These are phyloP conservation scores for Chrysolophus pictus DNA, from an alignment of 2,797 vertebrate genomes.

Conservation along the genomic window DNA sequence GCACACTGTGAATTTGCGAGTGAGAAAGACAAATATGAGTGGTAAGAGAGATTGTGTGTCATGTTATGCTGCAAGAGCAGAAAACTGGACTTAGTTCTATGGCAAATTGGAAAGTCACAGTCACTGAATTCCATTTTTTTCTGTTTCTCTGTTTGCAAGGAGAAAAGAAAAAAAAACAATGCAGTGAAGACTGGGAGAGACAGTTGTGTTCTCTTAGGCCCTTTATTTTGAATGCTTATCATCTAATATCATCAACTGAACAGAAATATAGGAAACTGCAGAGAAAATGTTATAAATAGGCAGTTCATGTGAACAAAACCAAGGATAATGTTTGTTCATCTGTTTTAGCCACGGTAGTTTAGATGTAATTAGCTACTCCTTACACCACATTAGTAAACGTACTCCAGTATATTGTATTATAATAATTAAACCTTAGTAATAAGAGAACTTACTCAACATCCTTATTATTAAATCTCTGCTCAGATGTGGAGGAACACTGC, in stretches of 20 bases:
- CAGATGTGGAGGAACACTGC: not conserved
- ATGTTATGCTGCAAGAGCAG: not conserved
- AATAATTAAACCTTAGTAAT: constrained; percentile 41
- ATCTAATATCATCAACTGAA: not conserved
- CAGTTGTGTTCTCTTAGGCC: accelerated
- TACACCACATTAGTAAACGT: constrained; percentile 36
- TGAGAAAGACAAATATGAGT: not conserved
- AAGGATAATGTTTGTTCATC: constrained; percentile 24
- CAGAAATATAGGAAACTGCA: not conserved
- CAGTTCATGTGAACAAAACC: not conserved
- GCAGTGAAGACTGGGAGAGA: not conserved
- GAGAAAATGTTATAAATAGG: not conserved
- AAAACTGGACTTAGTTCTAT: not conserved
- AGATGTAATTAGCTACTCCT: constrained; percentile 44
- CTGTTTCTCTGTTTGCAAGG: not conserved
- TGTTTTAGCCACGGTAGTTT: constrained; percentile 29
- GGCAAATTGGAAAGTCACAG: not conserved
- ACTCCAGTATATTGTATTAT: not conserved
- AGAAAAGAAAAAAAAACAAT: not conserved
- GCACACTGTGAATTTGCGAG: not conserved
- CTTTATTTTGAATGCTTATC: not conserved
- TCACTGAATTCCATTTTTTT: not conserved
- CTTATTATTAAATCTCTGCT: constrained; percentile 35
- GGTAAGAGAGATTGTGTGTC: not conserved
- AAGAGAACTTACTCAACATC: constrained; percentile 14